phyloP scores from a whole-genome alignment of 64 coral and sea anemone species.

The Pachyseris speciosa region DNA sequence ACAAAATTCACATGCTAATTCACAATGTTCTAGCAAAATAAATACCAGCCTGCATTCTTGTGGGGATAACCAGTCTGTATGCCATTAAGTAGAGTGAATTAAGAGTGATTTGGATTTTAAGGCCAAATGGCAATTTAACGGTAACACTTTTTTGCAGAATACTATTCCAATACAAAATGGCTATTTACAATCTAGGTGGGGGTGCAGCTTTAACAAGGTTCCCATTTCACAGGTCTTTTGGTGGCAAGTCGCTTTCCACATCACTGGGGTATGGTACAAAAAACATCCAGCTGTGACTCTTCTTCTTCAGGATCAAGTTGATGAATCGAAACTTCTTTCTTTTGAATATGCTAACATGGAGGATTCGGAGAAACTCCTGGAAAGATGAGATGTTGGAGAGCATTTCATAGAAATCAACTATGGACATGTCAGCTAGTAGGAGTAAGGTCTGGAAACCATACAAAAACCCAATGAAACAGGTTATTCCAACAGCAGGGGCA shows the following conservation, averaged over 20 bases:
- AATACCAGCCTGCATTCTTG: no score
- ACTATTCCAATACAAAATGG: no score
- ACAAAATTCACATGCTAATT: no score
- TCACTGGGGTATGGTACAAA: conserved; percentile 75
- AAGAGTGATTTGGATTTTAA: no score
- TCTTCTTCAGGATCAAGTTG: conserved; percentile 59
- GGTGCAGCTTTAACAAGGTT: no score
- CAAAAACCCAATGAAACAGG: conserved; percentile 63
- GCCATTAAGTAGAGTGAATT: no score
- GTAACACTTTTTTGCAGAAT: no score
- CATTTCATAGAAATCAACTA: conserved; percentile 96
- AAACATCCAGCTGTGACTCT: conserved; percentile 76
- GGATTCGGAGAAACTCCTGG: conserved; percentile 69
- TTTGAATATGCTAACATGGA: conserved; percentile 78
- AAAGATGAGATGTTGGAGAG: conserved; percentile 77
- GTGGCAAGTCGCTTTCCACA: conserved; percentile 45
- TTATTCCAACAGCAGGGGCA: conserved; percentile 65
- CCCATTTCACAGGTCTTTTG: conserved; percentile 47
- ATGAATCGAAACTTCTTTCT: conserved; percentile 77
- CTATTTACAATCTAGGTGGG: no score
- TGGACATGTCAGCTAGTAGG: conserved; percentile 77
- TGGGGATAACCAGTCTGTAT: no score
- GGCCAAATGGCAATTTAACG: no score
- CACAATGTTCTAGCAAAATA: no score
- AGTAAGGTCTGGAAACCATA: conserved; percentile 84